These are phyloP conservation scores for Plumapathes pennacea DNA, from an alignment of 92 coral and sea anemone species.

Conservation along the genomic window DNA sequence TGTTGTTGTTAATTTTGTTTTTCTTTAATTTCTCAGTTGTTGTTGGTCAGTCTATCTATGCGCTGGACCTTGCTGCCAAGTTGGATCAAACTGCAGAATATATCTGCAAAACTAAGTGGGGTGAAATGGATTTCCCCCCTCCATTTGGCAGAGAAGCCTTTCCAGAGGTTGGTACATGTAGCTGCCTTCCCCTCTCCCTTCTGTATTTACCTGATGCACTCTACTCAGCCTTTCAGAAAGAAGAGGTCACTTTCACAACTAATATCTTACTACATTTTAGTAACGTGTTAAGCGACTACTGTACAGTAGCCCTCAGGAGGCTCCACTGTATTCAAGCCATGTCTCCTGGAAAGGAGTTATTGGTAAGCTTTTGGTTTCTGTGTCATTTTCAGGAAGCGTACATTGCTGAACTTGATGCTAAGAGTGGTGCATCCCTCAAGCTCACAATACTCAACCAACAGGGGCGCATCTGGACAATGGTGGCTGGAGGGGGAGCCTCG, in stretches of 20 bases:
- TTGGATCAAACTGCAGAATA: conserved; percentile 98
- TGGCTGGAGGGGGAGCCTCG: conserved; percentile 99
- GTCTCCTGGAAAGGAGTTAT: no score
- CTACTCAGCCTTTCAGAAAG: no score
- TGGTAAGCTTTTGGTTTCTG: neutral
- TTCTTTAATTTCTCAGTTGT: conserved; percentile 85
- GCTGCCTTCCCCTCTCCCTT: no score
- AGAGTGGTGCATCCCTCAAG: conserved; percentile 97
- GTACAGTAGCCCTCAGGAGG: no score
- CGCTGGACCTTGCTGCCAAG: conserved; percentile 92
- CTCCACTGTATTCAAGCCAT: no score
- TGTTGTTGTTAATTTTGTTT: no score
- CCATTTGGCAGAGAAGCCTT: conserved; percentile 98
- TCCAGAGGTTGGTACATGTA: conserved; percentile 73
- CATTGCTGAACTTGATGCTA: conserved; percentile 94
- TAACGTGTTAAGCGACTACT: no score
- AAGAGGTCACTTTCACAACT: no score
- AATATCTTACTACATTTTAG: neutral
- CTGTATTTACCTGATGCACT: no score
- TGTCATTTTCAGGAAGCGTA: conserved; percentile 66
- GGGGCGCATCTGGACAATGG: conserved; percentile 99
- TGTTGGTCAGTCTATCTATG: conserved; percentile 68
- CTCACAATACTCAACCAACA: conserved; percentile 85
- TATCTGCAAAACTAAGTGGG: conserved; percentile 91
- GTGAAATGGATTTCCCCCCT: conserved; percentile 92